These are phyloP conservation scores for Bradypodion ventrale DNA, from an alignment of 2,797 vertebrate species.

Conservation along the genomic window DNA sequence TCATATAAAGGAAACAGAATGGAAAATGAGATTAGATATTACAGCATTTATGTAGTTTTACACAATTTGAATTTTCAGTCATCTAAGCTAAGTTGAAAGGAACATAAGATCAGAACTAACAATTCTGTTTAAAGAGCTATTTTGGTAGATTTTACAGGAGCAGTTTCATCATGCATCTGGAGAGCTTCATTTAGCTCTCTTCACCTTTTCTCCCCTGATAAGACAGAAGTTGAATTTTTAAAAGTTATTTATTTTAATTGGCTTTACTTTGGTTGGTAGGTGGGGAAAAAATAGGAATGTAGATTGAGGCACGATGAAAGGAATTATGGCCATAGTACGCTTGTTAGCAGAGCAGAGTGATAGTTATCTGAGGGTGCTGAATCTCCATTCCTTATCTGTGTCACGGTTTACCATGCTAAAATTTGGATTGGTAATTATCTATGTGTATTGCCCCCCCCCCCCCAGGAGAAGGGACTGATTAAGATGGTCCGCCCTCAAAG, in stretches of 20 bases:
- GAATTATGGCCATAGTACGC: too few relatives aligned
- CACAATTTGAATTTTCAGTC: slow-evolving; percentile 39
- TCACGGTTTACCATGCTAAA: too few relatives aligned
- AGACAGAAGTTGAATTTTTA: not conserved
- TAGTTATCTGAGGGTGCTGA: too few relatives aligned
- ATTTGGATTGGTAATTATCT: too few relatives aligned
- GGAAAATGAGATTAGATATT: slow-evolving; percentile 46
- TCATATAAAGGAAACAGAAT: slow-evolving; percentile 34
- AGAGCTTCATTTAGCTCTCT: not conserved
- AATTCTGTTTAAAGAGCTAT: slow-evolving; percentile 36
- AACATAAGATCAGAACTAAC: slow-evolving; percentile 26
- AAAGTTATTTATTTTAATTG: slow-evolving; percentile 1
- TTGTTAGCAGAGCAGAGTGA: too few relatives aligned
- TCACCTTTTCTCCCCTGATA: not conserved
- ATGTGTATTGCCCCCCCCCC: too few relatives aligned
- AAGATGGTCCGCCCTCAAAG: too few relatives aligned
- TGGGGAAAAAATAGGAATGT: rapidly evolving
- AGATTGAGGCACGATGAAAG: too few relatives aligned
- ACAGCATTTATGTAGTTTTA: slow-evolving; percentile 43
- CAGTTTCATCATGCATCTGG: slow-evolving; percentile 27
- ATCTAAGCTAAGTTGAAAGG: slow-evolving; percentile 34
- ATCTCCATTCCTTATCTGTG: too few relatives aligned
- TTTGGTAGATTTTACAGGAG: slow-evolving; percentile 43
- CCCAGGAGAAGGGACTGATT: too few relatives aligned
- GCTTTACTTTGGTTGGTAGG: not conserved